Conservation (phyloP, 2,797 vertebrate genomes). For the Rhinatrema bivittatum region DNA sequence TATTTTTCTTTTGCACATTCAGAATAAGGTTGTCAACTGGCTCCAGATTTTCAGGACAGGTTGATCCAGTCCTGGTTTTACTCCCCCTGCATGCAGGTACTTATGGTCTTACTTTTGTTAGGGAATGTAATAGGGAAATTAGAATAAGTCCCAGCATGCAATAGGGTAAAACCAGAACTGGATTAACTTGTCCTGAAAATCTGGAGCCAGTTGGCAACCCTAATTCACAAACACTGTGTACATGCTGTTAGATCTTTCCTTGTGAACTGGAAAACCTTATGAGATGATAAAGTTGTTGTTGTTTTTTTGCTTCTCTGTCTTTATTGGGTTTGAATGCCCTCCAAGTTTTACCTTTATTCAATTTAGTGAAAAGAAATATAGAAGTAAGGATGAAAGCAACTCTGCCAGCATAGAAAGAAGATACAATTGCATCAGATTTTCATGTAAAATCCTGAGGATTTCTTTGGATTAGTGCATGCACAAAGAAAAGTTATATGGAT, state of each 20-base stretch:
- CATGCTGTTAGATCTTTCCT: too few species aligned
- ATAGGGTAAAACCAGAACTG: too few species aligned
- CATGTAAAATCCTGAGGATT: constrained; percentile 5
- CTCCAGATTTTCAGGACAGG: too few species aligned
- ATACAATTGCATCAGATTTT: neutral
- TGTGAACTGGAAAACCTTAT: constrained; percentile 9
- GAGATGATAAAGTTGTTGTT: neutral
- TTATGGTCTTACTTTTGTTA: too few species aligned
- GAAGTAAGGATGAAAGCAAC: constrained; percentile 7
- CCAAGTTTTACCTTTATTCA: too few species aligned
- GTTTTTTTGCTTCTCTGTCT: constrained; percentile 12
- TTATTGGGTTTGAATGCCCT: neutral
- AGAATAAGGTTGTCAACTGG: constrained; percentile 19
- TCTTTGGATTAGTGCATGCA: constrained; percentile 7
- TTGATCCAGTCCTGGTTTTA: too few species aligned
- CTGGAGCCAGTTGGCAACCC: too few species aligned
- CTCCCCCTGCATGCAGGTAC: too few species aligned
- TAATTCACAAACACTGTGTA: too few species aligned
- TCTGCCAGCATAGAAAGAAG: constrained; percentile 9
- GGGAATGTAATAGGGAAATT: too few species aligned
- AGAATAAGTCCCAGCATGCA: too few species aligned
- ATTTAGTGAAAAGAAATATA: neutral
- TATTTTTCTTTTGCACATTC: constrained; percentile 24
- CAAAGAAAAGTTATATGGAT: constrained; percentile 24
- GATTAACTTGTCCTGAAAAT: too few species aligned